Conservation (phyloP, 1,140 invertebrate species). For the Drosophila ambigua region DNA sequence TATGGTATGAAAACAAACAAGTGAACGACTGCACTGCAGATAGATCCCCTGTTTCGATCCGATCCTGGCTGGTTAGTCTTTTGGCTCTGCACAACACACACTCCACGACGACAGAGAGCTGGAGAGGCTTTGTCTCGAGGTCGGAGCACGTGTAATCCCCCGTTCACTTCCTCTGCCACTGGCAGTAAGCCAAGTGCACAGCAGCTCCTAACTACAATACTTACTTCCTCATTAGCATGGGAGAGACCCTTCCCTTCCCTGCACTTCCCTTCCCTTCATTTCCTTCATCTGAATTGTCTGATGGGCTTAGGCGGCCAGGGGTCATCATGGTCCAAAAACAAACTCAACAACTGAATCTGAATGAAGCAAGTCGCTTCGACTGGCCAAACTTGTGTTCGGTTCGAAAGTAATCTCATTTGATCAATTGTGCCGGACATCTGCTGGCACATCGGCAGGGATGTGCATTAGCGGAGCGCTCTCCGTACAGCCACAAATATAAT, state of each 20-base stretch:
- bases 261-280: background rate
- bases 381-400: slow-evolving; percentile 22
- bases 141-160: slow-evolving; percentile 51
- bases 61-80: slow-evolving; percentile 36
- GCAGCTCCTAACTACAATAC: slow-evolving; percentile 18
- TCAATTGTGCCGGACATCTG: slow-evolving; percentile 9
- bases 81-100: slow-evolving; percentile 18
- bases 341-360: slow-evolving; percentile 13
- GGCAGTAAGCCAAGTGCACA: background rate
- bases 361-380: background rate
- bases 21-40: slow-evolving; percentile 26
- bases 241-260: background rate
- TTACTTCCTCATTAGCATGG: slow-evolving; percentile 73
- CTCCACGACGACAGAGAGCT: background rate
- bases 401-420: slow-evolving; percentile 48
- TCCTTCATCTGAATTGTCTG: slow-evolving; percentile 47
- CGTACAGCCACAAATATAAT: too few relatives aligned
- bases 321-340: too few relatives aligned
- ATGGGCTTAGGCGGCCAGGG: slow-evolving; percentile 51
- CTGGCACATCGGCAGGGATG: too few relatives aligned
- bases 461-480: background rate
- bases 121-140: slow-evolving; percentile 20
- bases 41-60: background rate
- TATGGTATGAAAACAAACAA: slow-evolving; percentile 56
- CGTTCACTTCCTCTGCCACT: slow-evolving; percentile 18